phyloP scores from a whole-genome alignment of 2,113 vertebrate genomes.

The Melanerpes aurifrons region DNA sequence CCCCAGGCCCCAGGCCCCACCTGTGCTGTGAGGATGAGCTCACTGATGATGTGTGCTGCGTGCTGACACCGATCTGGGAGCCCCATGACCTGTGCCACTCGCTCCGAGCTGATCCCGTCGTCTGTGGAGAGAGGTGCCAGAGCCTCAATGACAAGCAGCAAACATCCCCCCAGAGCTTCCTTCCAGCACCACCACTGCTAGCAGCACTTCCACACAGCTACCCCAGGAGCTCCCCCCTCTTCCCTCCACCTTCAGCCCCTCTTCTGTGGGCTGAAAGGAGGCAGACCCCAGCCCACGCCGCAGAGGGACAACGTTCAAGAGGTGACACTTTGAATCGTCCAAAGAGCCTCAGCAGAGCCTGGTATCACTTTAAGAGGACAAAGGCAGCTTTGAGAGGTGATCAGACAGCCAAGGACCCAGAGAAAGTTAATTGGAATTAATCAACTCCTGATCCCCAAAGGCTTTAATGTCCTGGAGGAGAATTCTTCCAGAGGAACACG shows the following conservation, averaged over 20 bases:
- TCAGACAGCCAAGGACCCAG: conserved; percentile 74
- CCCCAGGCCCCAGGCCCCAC: conserved; percentile 67
- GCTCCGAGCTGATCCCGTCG: conserved; percentile 92
- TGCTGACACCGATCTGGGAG: conserved; percentile 95
- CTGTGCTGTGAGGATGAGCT: conserved; percentile 97
- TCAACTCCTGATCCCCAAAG: conserved; percentile 73
- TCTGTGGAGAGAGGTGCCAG: conserved; percentile 79
- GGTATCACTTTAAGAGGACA: conserved; percentile 46
- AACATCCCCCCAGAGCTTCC: not conserved
- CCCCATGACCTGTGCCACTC: conserved; percentile 96
- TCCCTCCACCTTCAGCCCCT: conserved; percentile 48
- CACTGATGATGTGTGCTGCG: conserved; percentile 93
- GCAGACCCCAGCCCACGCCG: not conserved
- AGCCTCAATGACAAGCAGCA: conserved; percentile 6
- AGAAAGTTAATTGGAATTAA: conserved; percentile 63
- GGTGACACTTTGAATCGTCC: not conserved
- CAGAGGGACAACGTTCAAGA: conserved; percentile 1
- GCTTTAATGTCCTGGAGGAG: conserved; percentile 55
- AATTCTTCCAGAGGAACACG: conserved; percentile 13
- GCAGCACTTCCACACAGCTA: not conserved
- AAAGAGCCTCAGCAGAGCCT: conserved; percentile 39
- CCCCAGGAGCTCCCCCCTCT: not conserved
- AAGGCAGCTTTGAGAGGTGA: conserved; percentile 65
- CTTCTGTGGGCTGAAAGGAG: not conserved
- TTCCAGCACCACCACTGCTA: not conserved